Evolutionary conservation across 1,140 invertebrate species (phyloP).

Genomic region (Sinonovacula constricta): DNA sequence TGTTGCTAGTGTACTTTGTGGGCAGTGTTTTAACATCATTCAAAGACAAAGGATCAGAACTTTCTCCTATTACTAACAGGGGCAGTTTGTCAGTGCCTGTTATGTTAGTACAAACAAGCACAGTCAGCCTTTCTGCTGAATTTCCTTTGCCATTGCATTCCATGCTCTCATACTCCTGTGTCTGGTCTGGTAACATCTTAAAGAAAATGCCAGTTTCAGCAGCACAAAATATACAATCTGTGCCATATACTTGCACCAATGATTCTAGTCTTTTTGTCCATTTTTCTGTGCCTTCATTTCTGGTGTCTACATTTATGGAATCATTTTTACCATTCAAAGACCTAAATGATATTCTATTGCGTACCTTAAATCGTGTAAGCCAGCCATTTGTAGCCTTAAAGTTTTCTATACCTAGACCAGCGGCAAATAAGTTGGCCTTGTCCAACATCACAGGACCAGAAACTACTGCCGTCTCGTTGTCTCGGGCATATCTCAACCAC

Average conservation of each 20-base stretch:
- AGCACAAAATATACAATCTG: conserved; percentile 49
- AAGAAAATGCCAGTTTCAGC: conserved; percentile 57
- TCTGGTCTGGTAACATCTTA: conserved; percentile 51
- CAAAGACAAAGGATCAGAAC: conserved; percentile 78
- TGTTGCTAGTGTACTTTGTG: conserved; percentile 45
- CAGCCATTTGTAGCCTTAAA: conserved; percentile 1
- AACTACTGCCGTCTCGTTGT: neutral
- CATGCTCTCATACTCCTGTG: conserved; percentile 30
- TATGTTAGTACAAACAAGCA: conserved; percentile 78
- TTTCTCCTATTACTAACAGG: conserved; percentile 80
- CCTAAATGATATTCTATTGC: conserved; percentile 32
- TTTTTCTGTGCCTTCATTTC: neutral
- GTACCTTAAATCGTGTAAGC: conserved; percentile 29
- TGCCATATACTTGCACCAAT: conserved; percentile 8
- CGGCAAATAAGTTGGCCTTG: neutral
- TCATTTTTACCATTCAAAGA: conserved; percentile 27
- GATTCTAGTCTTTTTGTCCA: neutral
- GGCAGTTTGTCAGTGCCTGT: conserved; percentile 78
- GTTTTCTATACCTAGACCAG: neutral
- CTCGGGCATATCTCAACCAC: neutral
- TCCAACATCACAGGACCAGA: neutral
- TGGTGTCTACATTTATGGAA: neutral
- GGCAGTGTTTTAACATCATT: conserved; percentile 66
- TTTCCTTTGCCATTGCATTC: conserved; percentile 70
- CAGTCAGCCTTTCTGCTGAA: conserved; percentile 78